These are phyloP conservation scores for Sphaerodactylus townsendi DNA, from an alignment of 2,113 vertebrate species.

Conservation along the genomic window DNA sequence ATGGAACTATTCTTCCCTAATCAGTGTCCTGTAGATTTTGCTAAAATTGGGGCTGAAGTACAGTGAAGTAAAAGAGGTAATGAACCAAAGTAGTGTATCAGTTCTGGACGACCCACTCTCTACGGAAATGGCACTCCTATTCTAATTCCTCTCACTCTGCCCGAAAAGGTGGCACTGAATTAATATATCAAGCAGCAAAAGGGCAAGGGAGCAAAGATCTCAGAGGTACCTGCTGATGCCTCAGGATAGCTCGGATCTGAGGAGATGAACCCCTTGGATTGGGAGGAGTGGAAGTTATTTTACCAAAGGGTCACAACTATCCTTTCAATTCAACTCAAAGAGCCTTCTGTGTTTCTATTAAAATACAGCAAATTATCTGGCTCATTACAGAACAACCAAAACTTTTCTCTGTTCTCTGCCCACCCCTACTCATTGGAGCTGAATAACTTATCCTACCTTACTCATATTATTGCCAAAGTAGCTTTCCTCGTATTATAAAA, in stretches of 20 bases:
- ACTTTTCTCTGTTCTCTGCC: fast-evolving
- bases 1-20: background rate
- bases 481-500: background rate
- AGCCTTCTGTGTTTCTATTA: background rate
- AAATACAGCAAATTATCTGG: background rate
- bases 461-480: background rate
- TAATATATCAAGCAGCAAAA: background rate
- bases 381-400: fast-evolving
- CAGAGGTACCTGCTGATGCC: background rate
- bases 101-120: background rate
- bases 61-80: background rate
- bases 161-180: background rate
- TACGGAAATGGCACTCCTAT: background rate
- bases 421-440: background rate
- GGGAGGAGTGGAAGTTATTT: background rate
- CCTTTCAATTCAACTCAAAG: background rate
- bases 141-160: background rate
- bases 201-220: background rate
- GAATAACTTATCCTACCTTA: background rate
- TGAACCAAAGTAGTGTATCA: background rate
- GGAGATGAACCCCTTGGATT: too few species aligned
- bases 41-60: background rate
- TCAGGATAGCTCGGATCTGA: background rate
- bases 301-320: background rate
- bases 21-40: background rate